Conservation (phyloP, 2,113 vertebrate species). For the Mesoclemmys tuberculata region DNA sequence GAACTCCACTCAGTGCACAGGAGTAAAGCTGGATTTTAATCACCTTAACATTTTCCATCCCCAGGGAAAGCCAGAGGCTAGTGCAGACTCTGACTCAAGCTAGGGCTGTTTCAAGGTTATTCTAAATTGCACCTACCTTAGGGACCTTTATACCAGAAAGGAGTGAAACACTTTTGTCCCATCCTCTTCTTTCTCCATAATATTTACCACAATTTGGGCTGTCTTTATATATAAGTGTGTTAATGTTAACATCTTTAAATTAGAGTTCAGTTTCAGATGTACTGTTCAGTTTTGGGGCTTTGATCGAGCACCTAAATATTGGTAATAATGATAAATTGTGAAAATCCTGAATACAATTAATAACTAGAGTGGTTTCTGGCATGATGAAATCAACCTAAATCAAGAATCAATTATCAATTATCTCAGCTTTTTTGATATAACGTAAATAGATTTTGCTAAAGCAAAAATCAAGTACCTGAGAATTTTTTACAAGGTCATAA, state of each 20-base stretch:
- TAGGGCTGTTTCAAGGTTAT: background rate
- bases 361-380: conserved; percentile 10
- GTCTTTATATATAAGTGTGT: background rate
- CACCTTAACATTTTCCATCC: background rate
- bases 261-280: background rate
- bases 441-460: conserved; percentile 32
- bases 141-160: background rate
- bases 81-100: background rate
- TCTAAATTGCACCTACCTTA: background rate
- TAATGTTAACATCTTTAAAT: conserved; percentile 20
- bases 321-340: background rate
- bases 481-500: conserved; percentile 61
- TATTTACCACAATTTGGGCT: background rate
- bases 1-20: background rate
- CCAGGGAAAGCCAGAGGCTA: background rate
- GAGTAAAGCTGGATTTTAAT: background rate
- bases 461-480: conserved; percentile 21
- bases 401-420: conserved; percentile 15
- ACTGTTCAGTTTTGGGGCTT: background rate
- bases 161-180: background rate
- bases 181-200: background rate
- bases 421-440: conserved; percentile 21
- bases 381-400: conserved; percentile 45
- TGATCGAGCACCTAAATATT: background rate
- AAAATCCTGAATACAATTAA: conserved; percentile 17